Evolutionary conservation across 2,797 vertebrate genomes (phyloP).

Genomic region (Crypturellus tataupa): DNA sequence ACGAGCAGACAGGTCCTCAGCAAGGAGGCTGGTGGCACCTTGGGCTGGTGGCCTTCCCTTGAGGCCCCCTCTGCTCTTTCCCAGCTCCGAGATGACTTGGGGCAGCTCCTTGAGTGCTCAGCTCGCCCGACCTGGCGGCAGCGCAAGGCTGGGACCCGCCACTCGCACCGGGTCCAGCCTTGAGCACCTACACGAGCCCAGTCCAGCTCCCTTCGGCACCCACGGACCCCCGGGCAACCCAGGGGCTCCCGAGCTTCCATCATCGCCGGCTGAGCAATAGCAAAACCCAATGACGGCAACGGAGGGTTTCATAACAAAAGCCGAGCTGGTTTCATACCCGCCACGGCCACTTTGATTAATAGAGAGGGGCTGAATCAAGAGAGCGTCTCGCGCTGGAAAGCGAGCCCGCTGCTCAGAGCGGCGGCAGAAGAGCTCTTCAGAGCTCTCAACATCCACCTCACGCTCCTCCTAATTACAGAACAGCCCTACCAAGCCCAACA

Average conservation of each 20-base stretch:
- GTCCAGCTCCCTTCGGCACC: background rate
- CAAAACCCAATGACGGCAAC: fast-evolving
- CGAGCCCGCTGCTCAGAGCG: background rate
- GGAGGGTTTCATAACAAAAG: background rate
- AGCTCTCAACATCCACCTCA: background rate
- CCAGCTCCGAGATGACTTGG: too few species aligned
- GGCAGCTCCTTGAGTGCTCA: background rate
- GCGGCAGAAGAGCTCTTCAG: background rate
- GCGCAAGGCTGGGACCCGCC: background rate
- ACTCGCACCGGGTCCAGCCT: too few species aligned
- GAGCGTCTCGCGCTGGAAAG: background rate
- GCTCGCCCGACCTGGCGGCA: background rate
- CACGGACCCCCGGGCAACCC: fast-evolving
- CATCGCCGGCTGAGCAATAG: fast-evolving
- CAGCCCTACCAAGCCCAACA: background rate
- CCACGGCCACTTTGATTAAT: background rate
- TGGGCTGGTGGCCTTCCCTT: background rate
- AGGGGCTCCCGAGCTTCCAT: fast-evolving
- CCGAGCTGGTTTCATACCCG: background rate
- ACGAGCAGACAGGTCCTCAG: fast-evolving
- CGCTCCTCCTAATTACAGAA: background rate
- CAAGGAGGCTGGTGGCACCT: background rate
- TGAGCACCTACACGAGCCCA: fast-evolving
- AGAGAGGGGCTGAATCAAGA: background rate
- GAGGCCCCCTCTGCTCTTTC: background rate